Conservation (phyloP, 1,140 invertebrate species). For the Ceratoteleas bidentatus region DNA sequence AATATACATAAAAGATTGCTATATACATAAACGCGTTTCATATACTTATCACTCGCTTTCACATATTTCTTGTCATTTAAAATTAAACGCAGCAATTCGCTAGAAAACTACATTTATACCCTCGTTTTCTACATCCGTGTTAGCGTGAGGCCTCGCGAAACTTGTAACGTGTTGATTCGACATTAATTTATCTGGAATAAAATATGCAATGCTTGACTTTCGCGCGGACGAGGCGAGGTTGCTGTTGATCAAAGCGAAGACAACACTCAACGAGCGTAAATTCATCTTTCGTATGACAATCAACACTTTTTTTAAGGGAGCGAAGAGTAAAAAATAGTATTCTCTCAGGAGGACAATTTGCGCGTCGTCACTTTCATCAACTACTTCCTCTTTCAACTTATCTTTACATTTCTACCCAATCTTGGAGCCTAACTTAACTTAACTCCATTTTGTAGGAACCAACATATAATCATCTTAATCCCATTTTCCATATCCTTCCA, state of each 20-base stretch:
- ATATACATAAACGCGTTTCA: conserved; percentile 50
- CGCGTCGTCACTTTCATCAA: conserved; percentile 16
- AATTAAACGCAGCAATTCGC: conserved; percentile 44
- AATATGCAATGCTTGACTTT: conserved; percentile 37
- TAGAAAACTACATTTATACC: conserved; percentile 40
- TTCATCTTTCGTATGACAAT: not conserved
- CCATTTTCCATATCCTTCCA: too few species aligned
- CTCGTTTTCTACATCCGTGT: conserved; percentile 19
- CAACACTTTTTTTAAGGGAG: not conserved
- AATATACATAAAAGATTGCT: conserved; percentile 55
- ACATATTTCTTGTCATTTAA: conserved; percentile 9
- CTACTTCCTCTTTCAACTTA: not conserved
- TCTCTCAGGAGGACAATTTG: conserved; percentile 3
- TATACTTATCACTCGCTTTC: conserved; percentile 10
- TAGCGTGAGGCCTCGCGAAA: conserved; percentile 50
- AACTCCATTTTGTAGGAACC: too few species aligned
- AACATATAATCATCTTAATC: too few species aligned
- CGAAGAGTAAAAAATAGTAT: conserved; percentile 34
- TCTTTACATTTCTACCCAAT: too few species aligned
- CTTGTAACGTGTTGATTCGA: conserved; percentile 18
- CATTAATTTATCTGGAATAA: conserved; percentile 23
- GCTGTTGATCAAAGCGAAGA: conserved; percentile 34
- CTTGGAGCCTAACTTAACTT: too few species aligned
- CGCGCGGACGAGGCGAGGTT: conserved; percentile 4
- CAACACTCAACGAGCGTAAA: not conserved